Conservation (phyloP, 1,140 invertebrate genomes). For the Caenorhabditis elegans region DNA sequence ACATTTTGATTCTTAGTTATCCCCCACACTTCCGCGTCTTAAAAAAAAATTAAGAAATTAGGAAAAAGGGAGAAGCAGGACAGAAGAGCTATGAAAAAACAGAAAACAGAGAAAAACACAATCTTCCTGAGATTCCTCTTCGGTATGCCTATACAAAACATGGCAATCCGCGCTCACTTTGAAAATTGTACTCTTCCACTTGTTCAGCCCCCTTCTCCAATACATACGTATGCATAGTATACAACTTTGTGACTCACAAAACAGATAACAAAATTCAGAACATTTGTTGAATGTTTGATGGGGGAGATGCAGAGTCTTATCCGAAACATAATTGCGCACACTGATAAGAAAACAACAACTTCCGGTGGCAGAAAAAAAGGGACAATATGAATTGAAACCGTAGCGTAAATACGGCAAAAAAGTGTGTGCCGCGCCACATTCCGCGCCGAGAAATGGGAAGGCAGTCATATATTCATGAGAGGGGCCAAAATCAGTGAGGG, state of each 20-base stretch:
- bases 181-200: background rate
- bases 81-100: too few relatives aligned
- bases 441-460: background rate
- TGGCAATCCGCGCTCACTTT: too few relatives aligned
- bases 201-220: too few relatives aligned
- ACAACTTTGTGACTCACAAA: conserved; percentile 18
- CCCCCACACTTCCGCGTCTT: too few relatives aligned
- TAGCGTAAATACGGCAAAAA: background rate
- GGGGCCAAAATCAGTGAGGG: background rate
- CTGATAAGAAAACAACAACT: conserved; percentile 25
- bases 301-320: background rate
- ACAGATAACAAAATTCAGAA: conserved; percentile 17
- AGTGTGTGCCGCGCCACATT: background rate
- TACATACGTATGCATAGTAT: conserved; percentile 24
- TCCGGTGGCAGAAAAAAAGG: background rate
- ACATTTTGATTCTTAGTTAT: too few relatives aligned
- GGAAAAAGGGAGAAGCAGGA: too few relatives aligned
- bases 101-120: too few relatives aligned
- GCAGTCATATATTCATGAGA: conserved; percentile 1
- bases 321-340: conserved; percentile 3
- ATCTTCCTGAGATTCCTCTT: too few relatives aligned
- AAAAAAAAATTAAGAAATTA: too few relatives aligned
- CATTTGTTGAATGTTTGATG: background rate
- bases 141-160: too few relatives aligned
- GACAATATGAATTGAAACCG: conserved; percentile 22